Percentiles rank a stretch among this genome's conserved stretches.
Evolutionary conservation across 2,888 invertebrate species (phyloP).

Genomic region (Microctonus brassicae): DNA sequence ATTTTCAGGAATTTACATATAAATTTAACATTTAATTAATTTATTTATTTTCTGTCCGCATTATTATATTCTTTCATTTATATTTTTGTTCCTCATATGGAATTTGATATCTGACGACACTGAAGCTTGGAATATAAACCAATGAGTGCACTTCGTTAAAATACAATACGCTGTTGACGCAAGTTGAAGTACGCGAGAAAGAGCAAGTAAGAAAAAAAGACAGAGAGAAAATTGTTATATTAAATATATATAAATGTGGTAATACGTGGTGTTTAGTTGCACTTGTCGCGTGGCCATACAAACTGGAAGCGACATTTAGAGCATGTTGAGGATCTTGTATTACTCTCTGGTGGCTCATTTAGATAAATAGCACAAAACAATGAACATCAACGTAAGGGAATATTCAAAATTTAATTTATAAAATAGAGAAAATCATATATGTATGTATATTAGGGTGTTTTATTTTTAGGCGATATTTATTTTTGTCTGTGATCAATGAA

Average conservation of each 20-base stretch:
- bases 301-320: conserved; percentile 60
- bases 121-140: neutral
- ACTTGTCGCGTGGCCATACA: conserved; percentile 52
- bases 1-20: neutral
- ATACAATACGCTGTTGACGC: neutral
- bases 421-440: too few relatives aligned
- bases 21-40: neutral
- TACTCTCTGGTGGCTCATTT: conserved; percentile 40
- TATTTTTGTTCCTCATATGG: neutral
- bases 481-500: too few relatives aligned
- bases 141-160: neutral
- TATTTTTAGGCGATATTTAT: too few relatives aligned
- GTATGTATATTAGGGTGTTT: too few relatives aligned
- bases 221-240: neutral
- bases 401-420: too few relatives aligned
- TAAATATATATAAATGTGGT: conserved; percentile 27
- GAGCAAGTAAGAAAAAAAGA: neutral
- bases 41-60: neutral
- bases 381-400: neutral
- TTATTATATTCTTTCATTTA: neutral
- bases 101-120: neutral
- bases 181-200: neutral
- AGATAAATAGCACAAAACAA: conserved; percentile 8
- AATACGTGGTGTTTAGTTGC: conserved; percentile 46
- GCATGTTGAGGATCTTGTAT: conserved; percentile 58